Conservation (phyloP, 1,140 invertebrate genomes). For the Bombus pyrosoma region DNA sequence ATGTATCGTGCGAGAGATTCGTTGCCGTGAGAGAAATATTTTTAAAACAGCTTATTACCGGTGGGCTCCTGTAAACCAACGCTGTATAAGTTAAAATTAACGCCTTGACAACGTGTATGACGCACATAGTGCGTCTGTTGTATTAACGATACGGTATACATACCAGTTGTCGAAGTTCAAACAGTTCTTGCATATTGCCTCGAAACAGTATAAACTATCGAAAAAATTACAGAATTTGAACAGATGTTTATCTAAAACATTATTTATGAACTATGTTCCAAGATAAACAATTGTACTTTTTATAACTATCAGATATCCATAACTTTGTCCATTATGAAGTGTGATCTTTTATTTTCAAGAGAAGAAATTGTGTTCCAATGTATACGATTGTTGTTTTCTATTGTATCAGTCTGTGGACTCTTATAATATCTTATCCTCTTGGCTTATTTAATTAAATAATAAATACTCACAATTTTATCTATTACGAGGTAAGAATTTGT, state of each 20-base stretch:
- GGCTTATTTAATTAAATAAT: too few species aligned
- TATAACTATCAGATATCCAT: too few species aligned
- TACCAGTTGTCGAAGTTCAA: slow-evolving; percentile 4
- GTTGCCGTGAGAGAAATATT: slow-evolving; percentile 7
- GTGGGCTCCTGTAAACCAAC: not conserved
- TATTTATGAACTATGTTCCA: too few species aligned
- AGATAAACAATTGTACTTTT: too few species aligned
- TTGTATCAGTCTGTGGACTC: not conserved
- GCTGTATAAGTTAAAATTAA: slow-evolving; percentile 33
- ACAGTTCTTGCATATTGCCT: not conserved
- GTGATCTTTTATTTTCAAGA: too few species aligned
- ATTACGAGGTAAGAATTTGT: too few species aligned
- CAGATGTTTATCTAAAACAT: not conserved
- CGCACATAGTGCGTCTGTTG: slow-evolving; percentile 1
- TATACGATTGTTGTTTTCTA: not conserved
- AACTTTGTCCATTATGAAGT: too few species aligned
- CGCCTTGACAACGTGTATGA: slow-evolving; percentile 27
- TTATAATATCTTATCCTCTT: too few species aligned
- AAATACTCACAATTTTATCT: too few species aligned
- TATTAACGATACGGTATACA: not conserved
- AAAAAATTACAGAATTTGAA: not conserved
- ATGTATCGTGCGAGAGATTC: not conserved
- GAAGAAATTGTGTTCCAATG: too few species aligned
- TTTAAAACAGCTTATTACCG: slow-evolving; percentile 33
- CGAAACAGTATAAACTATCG: not conserved